Conservation (phyloP, 2,888 invertebrate species). For the Dromius quadrimaculatus region DNA sequence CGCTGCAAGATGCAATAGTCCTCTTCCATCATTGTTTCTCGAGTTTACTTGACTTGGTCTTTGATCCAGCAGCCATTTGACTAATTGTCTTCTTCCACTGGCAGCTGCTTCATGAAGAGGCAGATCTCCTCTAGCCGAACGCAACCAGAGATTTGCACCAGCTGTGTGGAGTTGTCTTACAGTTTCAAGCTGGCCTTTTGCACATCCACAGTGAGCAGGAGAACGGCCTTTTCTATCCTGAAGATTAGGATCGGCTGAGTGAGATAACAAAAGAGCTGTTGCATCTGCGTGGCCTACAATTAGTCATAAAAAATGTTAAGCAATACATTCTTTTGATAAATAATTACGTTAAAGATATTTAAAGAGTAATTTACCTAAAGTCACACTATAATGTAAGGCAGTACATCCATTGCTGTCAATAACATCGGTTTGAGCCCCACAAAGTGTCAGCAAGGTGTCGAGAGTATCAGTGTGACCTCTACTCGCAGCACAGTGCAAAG, state of each 20-base stretch:
- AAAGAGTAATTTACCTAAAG: slow-evolving; percentile 69
- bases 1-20: slow-evolving; percentile 94
- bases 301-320: not conserved
- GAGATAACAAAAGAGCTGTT: slow-evolving; percentile 87
- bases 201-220: slow-evolving; percentile 94
- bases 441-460: slow-evolving; percentile 87
- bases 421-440: slow-evolving; percentile 89
- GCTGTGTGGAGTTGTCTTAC: slow-evolving; percentile 76
- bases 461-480: slow-evolving; percentile 94
- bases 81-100: slow-evolving; percentile 88
- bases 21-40: slow-evolving; percentile 92
- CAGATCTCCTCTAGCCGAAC: slow-evolving; percentile 93
- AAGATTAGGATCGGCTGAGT: slow-evolving; percentile 91
- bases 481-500: slow-evolving; percentile 96
- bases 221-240: slow-evolving; percentile 94
- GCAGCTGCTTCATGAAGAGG: slow-evolving; percentile 97
- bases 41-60: slow-evolving; percentile 87
- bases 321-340: not conserved
- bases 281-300: slow-evolving; percentile 88
- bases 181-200: slow-evolving; percentile 89
- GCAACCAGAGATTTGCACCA: slow-evolving; percentile 91
- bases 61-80: slow-evolving; percentile 88
- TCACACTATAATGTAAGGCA: slow-evolving; percentile 96
- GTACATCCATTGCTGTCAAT: slow-evolving; percentile 96
- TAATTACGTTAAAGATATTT: too few species aligned